Evolutionary conservation across 2,888 invertebrate species (phyloP).

Genomic region (Epistrophe eligans): DNA sequence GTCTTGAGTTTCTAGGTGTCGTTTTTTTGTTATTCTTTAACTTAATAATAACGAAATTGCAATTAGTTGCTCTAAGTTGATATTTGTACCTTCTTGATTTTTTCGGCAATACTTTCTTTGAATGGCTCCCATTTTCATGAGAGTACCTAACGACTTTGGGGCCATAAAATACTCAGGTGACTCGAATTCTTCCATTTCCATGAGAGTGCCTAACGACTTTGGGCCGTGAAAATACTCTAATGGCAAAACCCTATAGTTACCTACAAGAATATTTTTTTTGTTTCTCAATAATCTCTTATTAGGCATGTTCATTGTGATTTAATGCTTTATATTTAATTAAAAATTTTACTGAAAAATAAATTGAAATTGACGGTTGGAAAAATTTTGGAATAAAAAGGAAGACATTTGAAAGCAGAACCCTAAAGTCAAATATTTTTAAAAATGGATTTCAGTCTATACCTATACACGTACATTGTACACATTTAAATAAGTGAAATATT

Average conservation of each 20-base stretch:
- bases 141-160: neutral
- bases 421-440: too few relatives aligned
- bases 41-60: neutral
- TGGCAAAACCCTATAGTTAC: too few relatives aligned
- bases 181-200: too few relatives aligned
- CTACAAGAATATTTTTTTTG: too few relatives aligned
- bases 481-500: neutral
- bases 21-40: neutral
- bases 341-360: conserved; percentile 15
- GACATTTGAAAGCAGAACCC: too few relatives aligned
- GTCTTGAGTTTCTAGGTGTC: neutral
- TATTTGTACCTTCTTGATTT: neutral
- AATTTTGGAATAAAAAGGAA: neutral
- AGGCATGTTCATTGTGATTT: neutral
- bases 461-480: too few relatives aligned
- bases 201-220: too few relatives aligned
- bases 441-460: too few relatives aligned
- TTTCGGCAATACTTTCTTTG: neutral
- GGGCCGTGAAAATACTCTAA: too few relatives aligned
- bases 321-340: neutral
- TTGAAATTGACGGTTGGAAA: neutral
- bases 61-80: conserved; percentile 1
- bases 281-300: too few relatives aligned
- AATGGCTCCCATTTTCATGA: conserved; percentile 1
- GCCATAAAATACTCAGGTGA: neutral